Evolutionary conservation across 2,113 vertebrate genomes (phyloP), one percentile per base, ranked within the genome.

Genomic region (Centrocercus urophasianus): DNA sequence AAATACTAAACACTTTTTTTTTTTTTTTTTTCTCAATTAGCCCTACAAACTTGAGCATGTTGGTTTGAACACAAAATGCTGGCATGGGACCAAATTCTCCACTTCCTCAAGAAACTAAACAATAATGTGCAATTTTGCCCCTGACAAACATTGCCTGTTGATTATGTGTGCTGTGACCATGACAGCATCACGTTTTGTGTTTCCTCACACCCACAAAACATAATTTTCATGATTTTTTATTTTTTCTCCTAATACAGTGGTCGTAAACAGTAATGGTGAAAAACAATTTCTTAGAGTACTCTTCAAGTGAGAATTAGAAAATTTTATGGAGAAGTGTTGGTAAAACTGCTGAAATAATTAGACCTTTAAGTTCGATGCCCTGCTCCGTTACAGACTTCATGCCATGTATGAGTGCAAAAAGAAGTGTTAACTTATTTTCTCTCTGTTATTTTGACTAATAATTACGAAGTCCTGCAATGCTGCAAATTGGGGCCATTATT

Each of bases 401-500:
- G 18, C 6, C 30, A 66, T 42, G 7, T n/a, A 24, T 40, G n/a
- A 40, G 11, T 78, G 36, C 7, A 40, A 64, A 64, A 24, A 15
- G 45, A 34, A 21, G 50, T 38, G 36, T 27, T 64, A 40, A 30
- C 48, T 64, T 27, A 36, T 48, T 76, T 48, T 36, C n/a, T 30
- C n/a, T 20, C 18, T 50, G 2, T 2, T 17, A 32, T 61, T 79
- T 27, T 32, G 4, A 36, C 60, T 42, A 56, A 66, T 50, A 76
- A 71, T 43, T 11, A 43, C 16, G 19, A 54, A 9, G 2, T n/a
- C 22, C 9, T 27, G 19, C 25, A 54, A 18, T 7, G 54, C 5
- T 20, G 18, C 4, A 75, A 65, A 61, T 4, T 22, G 6, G 11
- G 8, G 30, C 5, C 0, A 0, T 19, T 61, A 10, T 22, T 13